Conservation (phyloP, 2,113 vertebrate species). For the Nyctereutes procyonoides region DNA sequence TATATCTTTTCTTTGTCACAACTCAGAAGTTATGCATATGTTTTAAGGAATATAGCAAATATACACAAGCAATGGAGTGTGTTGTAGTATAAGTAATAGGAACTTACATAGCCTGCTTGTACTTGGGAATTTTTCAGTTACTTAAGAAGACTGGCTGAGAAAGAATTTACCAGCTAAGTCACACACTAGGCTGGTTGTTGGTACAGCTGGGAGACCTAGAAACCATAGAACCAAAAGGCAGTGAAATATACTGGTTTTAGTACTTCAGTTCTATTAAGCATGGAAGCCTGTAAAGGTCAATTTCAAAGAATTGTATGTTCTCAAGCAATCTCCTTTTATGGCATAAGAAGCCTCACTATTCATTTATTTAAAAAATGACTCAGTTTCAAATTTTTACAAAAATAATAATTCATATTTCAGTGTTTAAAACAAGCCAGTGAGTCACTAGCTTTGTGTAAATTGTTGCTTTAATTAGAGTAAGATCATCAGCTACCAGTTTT, state of each 20-base stretch:
- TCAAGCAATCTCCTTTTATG: neutral
- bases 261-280: neutral
- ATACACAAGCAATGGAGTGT: neutral
- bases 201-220: neutral
- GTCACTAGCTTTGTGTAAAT: neutral
- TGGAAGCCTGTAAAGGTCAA: neutral
- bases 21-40: neutral
- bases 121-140: neutral
- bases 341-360: neutral
- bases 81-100: neutral
- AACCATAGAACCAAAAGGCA: neutral
- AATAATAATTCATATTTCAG: constrained; percentile 26
- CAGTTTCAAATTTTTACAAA: neutral
- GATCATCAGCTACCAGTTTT: neutral
- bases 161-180: neutral
- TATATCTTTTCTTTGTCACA: neutral
- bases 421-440: neutral
- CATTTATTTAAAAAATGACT: neutral
- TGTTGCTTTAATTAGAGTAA: neutral
- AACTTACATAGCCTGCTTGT: neutral
- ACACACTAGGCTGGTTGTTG: rapidly evolving
- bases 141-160: neutral
- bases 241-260: neutral
- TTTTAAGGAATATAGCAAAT: neutral
- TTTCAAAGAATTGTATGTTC: neutral